Percentiles rank a stretch among this genome's conserved stretches.
Evolutionary conservation across 2,888 invertebrate species (phyloP).

Genomic region (Ditula angustiorana): DNA sequence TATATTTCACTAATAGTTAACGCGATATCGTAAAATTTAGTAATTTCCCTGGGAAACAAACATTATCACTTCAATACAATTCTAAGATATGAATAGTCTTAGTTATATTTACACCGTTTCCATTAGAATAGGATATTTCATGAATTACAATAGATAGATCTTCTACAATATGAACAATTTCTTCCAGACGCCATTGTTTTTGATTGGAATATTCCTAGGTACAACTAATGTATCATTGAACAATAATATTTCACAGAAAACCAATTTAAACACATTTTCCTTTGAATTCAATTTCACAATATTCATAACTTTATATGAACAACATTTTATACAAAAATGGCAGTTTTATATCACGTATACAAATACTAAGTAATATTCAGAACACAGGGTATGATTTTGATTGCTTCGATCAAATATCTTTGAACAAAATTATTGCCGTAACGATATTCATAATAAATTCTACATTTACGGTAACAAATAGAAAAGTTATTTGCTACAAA

Average conservation of each 20-base stretch:
- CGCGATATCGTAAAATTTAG: conserved; percentile 77
- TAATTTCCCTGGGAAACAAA: conserved; percentile 83
- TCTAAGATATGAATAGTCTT: conserved; percentile 84
- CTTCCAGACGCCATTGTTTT: conserved; percentile 14
- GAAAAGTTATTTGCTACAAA: conserved; percentile 52
- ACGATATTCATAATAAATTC: conserved; percentile 50
- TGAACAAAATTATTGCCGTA: conserved; percentile 70
- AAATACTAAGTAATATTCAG: conserved; percentile 63
- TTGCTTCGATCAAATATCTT: conserved; percentile 52
- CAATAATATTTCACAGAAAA: conserved; percentile 39
- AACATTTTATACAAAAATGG: conserved; percentile 73
- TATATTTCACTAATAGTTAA: conserved; percentile 73
- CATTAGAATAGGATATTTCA: conserved; percentile 53
- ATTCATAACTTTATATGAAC: conserved; percentile 54
- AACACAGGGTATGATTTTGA: conserved; percentile 60
- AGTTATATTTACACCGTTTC: conserved; percentile 70
- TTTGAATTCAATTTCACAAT: conserved; percentile 26
- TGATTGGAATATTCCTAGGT: conserved; percentile 36
- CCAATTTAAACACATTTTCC: conserved; percentile 29
- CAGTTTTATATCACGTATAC: conserved; percentile 81
- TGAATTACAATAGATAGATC: conserved; percentile 40
- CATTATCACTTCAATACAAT: conserved; percentile 78
- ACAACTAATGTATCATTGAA: conserved; percentile 40
- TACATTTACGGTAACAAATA: conserved; percentile 51
- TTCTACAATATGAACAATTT: conserved; percentile 48